A percentile compares a stretch with the other conserved stretches of the same genome.
These are phyloP conservation scores for Ophion obscuratus DNA, from an alignment of 2,888 invertebrate genomes.

Conservation along the genomic window DNA sequence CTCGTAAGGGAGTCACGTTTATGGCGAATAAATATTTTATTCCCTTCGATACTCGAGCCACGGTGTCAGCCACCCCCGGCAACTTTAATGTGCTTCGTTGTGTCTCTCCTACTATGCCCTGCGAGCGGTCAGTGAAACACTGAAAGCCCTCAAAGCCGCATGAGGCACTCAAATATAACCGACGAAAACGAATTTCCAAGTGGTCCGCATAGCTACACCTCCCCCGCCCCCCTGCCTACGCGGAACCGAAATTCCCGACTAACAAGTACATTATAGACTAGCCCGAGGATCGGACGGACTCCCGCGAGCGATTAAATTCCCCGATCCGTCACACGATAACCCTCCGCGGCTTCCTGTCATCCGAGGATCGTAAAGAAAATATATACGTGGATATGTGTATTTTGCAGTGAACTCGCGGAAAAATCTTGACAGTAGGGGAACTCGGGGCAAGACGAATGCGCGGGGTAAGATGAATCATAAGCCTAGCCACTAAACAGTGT, in stretches of 20 bases:
- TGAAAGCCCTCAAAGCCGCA: slow-evolving; percentile 62
- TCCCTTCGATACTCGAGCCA: slow-evolving; percentile 65
- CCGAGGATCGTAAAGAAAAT: slow-evolving; percentile 52
- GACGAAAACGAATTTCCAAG: slow-evolving; percentile 57
- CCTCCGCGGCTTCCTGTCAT: not conserved
- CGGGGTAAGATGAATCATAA: too few relatives aligned
- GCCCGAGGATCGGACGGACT: slow-evolving; percentile 19
- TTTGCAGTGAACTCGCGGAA: slow-evolving; percentile 28
- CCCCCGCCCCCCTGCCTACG: not conserved
- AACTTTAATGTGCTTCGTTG: slow-evolving; percentile 66
- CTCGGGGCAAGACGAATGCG: too few relatives aligned
- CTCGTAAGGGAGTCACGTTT: slow-evolving; percentile 65
- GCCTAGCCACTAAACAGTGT: too few relatives aligned
- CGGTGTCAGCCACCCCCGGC: not conserved
- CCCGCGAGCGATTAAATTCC: slow-evolving; percentile 51
- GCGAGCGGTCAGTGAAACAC: slow-evolving; percentile 63
- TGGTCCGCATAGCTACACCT: slow-evolving; percentile 9
- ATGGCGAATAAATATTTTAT: slow-evolving; percentile 76
- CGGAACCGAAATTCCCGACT: slow-evolving; percentile 8
- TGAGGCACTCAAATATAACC: slow-evolving; percentile 55
- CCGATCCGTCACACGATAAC: slow-evolving; percentile 52
- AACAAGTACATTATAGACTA: slow-evolving; percentile 51
- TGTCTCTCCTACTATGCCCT: slow-evolving; percentile 1
- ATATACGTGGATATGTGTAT: slow-evolving; percentile 11
- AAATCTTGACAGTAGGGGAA: slow-evolving; percentile 23